phyloP scores from a whole-genome alignment of 2,797 vertebrate genomes.

The Setipinna tenuifilis region DNA sequence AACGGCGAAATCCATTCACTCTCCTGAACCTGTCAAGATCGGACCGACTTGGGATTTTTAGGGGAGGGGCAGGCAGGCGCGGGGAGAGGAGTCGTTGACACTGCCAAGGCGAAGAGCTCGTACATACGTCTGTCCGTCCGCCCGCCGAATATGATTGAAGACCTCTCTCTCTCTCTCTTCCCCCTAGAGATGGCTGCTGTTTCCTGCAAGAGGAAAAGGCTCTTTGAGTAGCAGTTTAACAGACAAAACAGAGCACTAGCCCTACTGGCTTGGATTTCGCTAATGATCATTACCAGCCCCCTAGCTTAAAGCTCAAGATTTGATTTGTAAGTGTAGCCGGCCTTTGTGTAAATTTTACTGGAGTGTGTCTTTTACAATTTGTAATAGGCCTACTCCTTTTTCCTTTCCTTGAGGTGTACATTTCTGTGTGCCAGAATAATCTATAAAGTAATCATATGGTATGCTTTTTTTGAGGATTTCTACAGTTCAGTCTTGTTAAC shows the following conservation, averaged over 20 bases:
- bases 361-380: not conserved
- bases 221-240: not conserved
- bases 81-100: not conserved
- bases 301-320: not conserved
- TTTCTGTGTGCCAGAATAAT: not conserved
- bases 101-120: not conserved
- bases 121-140: not conserved
- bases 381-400: constrained; percentile 2
- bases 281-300: not conserved
- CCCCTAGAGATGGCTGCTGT: constrained; percentile 14
- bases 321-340: not conserved
- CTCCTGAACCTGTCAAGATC: not conserved
- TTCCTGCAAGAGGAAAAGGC: constrained; percentile 19
- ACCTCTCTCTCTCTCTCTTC: not conserved
- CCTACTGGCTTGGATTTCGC: not conserved
- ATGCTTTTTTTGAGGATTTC: constrained; percentile 1
- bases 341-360: not conserved
- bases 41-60: not conserved
- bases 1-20: not conserved
- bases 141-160: not conserved
- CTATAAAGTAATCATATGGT: not conserved
- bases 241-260: not conserved
- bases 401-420: not conserved
- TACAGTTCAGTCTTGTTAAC: constrained; percentile 29
- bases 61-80: not conserved